Percentiles rank a stretch among this genome's conserved stretches.
Conservation (phyloP, 2,797 vertebrate species). For the Danio aesculapii region DNA sequence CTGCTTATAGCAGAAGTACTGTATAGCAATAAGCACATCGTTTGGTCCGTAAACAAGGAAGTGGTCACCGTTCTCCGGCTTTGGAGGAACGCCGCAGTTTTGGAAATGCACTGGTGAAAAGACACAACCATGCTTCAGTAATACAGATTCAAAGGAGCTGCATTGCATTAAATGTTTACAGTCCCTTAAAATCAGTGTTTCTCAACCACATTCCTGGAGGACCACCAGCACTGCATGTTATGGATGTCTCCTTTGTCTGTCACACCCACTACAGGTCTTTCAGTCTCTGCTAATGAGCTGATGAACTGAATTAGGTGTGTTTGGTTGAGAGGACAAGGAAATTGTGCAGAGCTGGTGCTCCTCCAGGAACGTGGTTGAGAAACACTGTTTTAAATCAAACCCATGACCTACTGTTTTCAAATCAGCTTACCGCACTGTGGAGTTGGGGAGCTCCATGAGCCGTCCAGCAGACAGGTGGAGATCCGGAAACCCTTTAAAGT, state of each 20-base stretch:
- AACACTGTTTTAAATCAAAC: no score
- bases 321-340: no score
- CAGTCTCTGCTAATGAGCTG: no score
- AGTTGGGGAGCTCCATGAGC: conserved; percentile 81
- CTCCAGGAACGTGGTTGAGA: no score
- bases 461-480: conserved; percentile 85
- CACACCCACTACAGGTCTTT: no score
- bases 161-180: no score
- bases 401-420: neutral
- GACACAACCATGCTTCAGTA: conserved; percentile 42
- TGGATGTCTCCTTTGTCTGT: no score
- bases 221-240: no score
- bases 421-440: conserved; percentile 85
- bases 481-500: conserved; percentile 79
- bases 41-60: conserved; percentile 89
- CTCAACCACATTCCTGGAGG: no score
- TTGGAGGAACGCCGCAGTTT: conserved; percentile 86
- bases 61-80: conserved; percentile 89
- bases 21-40: conserved; percentile 86
- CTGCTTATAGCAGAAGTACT: conserved; percentile 91
- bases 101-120: conserved; percentile 83
- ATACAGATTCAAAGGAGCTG: neutral
- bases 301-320: no score
- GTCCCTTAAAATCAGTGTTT: no score
- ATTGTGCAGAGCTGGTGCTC: no score